Conservation (phyloP, 2,113 vertebrate genomes). For the Podiceps cristatus region DNA sequence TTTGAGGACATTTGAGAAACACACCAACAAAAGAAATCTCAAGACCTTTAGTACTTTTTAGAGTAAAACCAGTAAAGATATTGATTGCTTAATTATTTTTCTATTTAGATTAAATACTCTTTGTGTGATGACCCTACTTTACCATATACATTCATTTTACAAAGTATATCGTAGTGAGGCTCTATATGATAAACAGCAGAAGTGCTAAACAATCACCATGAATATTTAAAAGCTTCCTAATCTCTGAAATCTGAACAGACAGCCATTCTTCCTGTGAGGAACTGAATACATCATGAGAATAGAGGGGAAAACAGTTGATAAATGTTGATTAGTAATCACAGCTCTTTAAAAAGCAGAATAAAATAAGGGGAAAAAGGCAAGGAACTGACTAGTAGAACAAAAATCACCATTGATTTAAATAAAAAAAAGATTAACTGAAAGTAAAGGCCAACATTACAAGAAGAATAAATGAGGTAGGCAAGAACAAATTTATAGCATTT, state of each 20-base stretch:
- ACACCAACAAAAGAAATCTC: background rate
- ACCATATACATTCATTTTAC: background rate
- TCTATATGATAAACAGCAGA: background rate
- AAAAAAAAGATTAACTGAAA: background rate
- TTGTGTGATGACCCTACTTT: background rate
- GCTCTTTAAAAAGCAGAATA: background rate
- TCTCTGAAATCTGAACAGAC: background rate
- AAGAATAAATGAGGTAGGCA: background rate
- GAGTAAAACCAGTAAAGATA: background rate
- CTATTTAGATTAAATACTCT: background rate
- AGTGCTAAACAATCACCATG: conserved; percentile 13
- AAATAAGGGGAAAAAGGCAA: background rate
- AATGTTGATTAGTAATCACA: background rate
- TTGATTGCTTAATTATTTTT: background rate
- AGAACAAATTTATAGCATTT: background rate
- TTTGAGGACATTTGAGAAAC: background rate
- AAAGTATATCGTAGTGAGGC: background rate
- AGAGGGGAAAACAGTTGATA: background rate
- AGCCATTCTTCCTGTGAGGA: background rate
- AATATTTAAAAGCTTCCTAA: background rate
- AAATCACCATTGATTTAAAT: background rate
- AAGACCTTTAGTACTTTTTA: background rate
- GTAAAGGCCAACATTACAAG: background rate
- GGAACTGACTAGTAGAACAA: background rate
- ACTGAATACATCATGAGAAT: background rate